phyloP scores from a whole-genome alignment of 1,140 invertebrate genomes.

The Drosophila kohkoa region DNA sequence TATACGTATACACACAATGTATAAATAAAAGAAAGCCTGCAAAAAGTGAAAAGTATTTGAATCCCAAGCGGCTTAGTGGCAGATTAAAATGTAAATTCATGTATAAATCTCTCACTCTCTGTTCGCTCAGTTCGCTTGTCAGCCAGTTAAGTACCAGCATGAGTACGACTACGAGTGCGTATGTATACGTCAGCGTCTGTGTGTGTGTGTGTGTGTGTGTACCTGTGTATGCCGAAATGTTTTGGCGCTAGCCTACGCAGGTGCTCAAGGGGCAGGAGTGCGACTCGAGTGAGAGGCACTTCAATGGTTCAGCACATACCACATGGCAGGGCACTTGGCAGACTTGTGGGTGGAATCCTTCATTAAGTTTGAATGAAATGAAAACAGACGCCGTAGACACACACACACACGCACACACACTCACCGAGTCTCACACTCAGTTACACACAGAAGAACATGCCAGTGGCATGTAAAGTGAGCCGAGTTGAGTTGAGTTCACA shows the following conservation, averaged over 20 bases:
- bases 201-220: not conserved
- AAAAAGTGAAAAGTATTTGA: conserved; percentile 62
- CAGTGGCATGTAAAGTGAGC: conserved; percentile 46
- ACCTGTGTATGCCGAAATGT: conserved; percentile 25
- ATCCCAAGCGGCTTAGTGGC: conserved; percentile 68
- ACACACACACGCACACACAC: conserved; percentile 29
- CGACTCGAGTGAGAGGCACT: conserved; percentile 40
- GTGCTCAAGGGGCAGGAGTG: conserved; percentile 38
- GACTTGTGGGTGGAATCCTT: conserved; percentile 55
- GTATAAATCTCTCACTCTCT: conserved; percentile 40
- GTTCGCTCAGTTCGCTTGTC: conserved; percentile 22
- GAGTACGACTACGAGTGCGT: conserved; percentile 1
- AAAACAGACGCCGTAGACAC: conserved; percentile 45
- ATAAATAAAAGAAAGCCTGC: conserved; percentile 16
- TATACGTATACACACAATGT: conserved; percentile 12
- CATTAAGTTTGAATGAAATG: conserved; percentile 80
- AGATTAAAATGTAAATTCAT: conserved; percentile 82
- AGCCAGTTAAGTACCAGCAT: conserved; percentile 17
- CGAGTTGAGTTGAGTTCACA: conserved; percentile 59
- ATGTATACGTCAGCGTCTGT: not conserved
- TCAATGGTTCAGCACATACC: conserved; percentile 24
- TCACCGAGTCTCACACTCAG: conserved; percentile 7
- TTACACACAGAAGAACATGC: conserved; percentile 29
- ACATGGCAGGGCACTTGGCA: conserved; percentile 43
- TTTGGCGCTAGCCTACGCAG: conserved; percentile 27